phyloP scores from a whole-genome alignment of 1,140 invertebrate species.

The Frieseomelitta varia region DNA sequence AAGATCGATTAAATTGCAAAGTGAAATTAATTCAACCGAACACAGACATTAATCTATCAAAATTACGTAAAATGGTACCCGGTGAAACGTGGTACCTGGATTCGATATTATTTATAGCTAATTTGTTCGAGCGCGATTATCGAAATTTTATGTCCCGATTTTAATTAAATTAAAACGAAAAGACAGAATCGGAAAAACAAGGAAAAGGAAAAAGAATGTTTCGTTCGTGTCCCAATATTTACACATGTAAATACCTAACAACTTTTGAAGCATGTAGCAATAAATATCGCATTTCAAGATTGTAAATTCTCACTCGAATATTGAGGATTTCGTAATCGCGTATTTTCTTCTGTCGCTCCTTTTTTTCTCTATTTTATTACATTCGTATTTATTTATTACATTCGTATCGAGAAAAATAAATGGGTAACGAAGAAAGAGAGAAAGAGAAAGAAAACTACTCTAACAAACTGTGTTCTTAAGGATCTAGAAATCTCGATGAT shows the following conservation, averaged over 20 bases:
- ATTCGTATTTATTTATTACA: no score
- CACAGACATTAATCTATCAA: conserved; percentile 5
- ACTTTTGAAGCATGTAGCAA: not conserved
- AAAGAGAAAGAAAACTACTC: no score
- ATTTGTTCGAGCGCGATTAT: not conserved
- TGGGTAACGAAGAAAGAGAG: not conserved
- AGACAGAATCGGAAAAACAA: not conserved
- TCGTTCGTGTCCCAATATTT: not conserved
- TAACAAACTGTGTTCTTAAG: no score
- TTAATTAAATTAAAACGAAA: not conserved
- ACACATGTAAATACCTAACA: not conserved
- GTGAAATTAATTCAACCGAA: not conserved
- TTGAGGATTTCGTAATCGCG: not conserved
- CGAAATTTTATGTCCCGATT: not conserved
- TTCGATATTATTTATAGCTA: conserved; percentile 36
- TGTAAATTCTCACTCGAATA: no score
- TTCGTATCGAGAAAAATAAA: not conserved
- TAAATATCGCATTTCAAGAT: not conserved
- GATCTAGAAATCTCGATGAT: not conserved
- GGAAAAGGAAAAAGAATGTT: not conserved
- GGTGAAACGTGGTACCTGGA: not conserved
- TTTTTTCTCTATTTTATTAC: no score
- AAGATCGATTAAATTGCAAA: not conserved
- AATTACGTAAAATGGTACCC: no score
- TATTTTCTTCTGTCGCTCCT: no score